Evolutionary conservation across 2,888 invertebrate genomes (phyloP).

Genomic region (Tetropium fuscum): DNA sequence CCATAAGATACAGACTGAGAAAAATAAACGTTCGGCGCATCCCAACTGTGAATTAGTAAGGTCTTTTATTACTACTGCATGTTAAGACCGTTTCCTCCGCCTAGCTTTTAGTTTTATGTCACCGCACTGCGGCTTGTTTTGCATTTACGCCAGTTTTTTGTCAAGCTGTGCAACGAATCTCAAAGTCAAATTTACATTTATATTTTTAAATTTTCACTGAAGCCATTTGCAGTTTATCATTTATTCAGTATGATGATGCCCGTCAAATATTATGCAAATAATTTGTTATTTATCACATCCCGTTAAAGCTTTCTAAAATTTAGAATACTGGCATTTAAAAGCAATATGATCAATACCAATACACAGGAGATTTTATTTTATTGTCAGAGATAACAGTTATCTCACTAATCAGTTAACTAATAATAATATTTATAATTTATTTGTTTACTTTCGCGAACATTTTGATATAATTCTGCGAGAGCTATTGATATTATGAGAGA

Average conservation of each 20-base stretch:
- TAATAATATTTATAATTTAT: too few species aligned
- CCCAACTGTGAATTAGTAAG: slow-evolving; percentile 46
- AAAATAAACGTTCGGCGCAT: slow-evolving; percentile 26
- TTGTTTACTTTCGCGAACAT: too few species aligned
- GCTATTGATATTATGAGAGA: too few species aligned
- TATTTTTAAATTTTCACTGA: background rate
- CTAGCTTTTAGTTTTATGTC: slow-evolving; percentile 45
- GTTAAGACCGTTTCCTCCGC: slow-evolving; percentile 37
- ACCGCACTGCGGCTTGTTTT: slow-evolving; percentile 44
- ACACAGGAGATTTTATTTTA: too few species aligned
- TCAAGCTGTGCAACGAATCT: slow-evolving; percentile 8
- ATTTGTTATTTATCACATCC: too few species aligned
- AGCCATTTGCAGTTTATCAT: background rate
- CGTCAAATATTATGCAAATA: too few species aligned
- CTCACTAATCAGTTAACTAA: too few species aligned
- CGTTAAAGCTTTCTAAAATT: too few species aligned
- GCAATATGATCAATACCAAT: too few species aligned
- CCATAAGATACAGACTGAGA: slow-evolving; percentile 23
- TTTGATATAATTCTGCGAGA: too few species aligned
- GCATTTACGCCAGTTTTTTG: slow-evolving; percentile 12
- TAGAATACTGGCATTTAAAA: too few species aligned
- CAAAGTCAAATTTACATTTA: slow-evolving; percentile 11
- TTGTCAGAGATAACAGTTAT: too few species aligned
- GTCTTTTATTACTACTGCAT: slow-evolving; percentile 43
- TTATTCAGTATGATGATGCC: background rate